Evolutionary conservation across 2,797 vertebrate genomes (phyloP).

Genomic region (Acropternis orthonyx): DNA sequence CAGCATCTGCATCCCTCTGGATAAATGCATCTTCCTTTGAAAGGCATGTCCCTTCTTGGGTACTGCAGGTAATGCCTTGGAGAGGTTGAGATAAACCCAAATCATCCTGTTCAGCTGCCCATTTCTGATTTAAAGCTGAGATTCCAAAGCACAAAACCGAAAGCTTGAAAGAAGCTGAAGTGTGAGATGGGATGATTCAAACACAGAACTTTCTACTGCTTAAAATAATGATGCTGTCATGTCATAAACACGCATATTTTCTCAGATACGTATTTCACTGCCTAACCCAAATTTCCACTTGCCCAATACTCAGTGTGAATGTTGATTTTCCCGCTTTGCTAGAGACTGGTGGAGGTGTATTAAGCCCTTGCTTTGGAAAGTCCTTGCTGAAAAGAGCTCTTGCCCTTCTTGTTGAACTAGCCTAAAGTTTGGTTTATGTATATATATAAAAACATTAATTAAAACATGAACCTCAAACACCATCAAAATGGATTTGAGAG

Average conservation of each 20-base stretch:
- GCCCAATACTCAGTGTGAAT: background rate
- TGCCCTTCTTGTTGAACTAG: background rate
- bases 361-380: background rate
- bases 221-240: background rate
- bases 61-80: background rate
- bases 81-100: background rate
- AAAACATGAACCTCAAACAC: background rate
- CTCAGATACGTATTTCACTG: background rate
- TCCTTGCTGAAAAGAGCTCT: background rate
- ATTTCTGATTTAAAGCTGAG: background rate
- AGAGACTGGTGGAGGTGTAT: background rate
- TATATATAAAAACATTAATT: background rate
- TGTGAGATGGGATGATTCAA: background rate
- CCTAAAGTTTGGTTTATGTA: background rate
- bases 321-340: background rate
- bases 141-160: background rate
- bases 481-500: background rate
- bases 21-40: background rate
- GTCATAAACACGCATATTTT: background rate
- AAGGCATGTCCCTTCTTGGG: rapidly evolving
- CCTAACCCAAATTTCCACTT: background rate
- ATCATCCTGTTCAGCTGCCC: background rate
- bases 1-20: background rate
- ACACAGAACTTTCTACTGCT: background rate
- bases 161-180: background rate